Conservation (phyloP, 2,113 vertebrate genomes). For the Notiomystis cincta region DNA sequence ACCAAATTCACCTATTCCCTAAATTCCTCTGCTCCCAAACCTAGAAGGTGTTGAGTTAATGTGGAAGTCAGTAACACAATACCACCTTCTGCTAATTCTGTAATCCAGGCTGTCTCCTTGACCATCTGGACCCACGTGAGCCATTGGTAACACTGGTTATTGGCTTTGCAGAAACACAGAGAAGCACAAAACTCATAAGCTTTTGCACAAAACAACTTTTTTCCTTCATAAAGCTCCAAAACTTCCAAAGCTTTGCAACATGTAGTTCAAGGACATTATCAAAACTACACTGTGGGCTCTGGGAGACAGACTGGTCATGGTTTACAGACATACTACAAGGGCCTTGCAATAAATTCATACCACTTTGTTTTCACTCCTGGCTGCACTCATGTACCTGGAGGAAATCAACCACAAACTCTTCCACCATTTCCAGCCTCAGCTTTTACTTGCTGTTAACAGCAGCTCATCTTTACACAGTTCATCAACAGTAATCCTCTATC, state of each 20-base stretch:
- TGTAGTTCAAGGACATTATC: background rate
- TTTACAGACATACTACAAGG: background rate
- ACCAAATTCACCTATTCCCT: background rate
- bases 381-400: background rate
- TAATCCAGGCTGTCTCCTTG: background rate
- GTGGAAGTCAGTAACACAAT: background rate
- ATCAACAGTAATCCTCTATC: background rate
- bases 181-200: background rate
- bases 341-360: background rate
- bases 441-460: background rate
- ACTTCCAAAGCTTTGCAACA: background rate
- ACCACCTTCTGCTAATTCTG: background rate
- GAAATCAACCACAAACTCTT: background rate
- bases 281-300: background rate
- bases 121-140: accelerated
- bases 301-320: background rate
- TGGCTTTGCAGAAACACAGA: background rate
- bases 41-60: background rate
- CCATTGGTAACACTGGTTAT: background rate
- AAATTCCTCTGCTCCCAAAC: background rate
- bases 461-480: background rate
- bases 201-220: too few relatives aligned
- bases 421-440: background rate
- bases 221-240: background rate
- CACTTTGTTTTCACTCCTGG: background rate